phyloP scores from a whole-genome alignment of 2,797 vertebrate genomes.

The Apodemus agrarius region DNA sequence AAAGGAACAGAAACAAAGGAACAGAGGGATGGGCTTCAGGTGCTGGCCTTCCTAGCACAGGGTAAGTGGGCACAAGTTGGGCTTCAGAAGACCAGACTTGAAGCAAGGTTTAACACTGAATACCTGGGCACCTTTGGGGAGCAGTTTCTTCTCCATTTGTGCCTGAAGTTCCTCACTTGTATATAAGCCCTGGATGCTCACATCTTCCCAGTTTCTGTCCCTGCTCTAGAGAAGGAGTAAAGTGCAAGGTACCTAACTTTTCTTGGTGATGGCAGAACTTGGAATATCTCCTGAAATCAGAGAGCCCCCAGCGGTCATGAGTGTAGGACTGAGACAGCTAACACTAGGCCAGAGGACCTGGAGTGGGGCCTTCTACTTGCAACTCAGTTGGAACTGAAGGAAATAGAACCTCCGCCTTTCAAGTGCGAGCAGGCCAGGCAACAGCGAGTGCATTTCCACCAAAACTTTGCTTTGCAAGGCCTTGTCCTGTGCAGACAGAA shows the following conservation, averaged over 20 bases:
- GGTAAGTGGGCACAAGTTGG: not conserved
- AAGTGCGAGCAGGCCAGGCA: not conserved
- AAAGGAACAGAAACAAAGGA: slow-evolving; percentile 23
- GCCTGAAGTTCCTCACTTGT: not conserved
- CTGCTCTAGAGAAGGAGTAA: slow-evolving; percentile 39
- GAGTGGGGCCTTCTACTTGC: slow-evolving; percentile 21
- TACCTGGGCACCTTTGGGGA: not conserved
- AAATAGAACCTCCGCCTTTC: slow-evolving; percentile 30
- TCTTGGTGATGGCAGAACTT: not conserved
- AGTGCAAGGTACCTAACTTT: not conserved
- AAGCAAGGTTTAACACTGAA: slow-evolving; percentile 44
- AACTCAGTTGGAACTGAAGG: slow-evolving; percentile 32
- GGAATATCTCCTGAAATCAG: slow-evolving; percentile 27
- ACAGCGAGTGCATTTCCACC: not conserved
- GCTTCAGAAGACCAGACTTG: not conserved
- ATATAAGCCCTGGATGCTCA: not conserved
- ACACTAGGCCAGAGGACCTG: not conserved
- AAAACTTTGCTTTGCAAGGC: slow-evolving; percentile 3
- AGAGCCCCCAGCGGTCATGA: not conserved
- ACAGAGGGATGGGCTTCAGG: not conserved
- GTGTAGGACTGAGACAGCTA: not conserved
- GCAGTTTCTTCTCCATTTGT: not conserved
- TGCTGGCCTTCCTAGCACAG: slow-evolving; percentile 18
- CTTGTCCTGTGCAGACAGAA: not conserved
- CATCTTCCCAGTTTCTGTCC: not conserved